Conservation (phyloP, 2,888 invertebrate genomes). For the Cremastobaeus sp. region DNA sequence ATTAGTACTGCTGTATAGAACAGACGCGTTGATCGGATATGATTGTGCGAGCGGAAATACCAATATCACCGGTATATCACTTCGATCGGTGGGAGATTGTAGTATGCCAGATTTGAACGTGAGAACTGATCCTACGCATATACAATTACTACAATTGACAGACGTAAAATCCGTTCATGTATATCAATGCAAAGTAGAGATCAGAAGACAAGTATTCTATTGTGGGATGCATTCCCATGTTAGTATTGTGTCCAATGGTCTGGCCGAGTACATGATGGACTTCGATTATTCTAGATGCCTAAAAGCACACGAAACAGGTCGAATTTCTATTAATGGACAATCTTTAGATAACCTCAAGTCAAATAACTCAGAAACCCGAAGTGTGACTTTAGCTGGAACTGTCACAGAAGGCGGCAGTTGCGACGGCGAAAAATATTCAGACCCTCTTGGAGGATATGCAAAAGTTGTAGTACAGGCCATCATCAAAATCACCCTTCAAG, state of each 20-base stretch:
- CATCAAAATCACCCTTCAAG: neutral
- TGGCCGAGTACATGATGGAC: neutral
- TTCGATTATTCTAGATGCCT: neutral
- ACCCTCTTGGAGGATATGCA: neutral
- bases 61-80: neutral
- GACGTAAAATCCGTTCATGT: neutral
- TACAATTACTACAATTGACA: neutral
- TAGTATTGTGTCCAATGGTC: too few relatives aligned
- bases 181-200: neutral
- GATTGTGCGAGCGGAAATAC: neutral
- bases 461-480: neutral
- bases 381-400: neutral
- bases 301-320: neutral
- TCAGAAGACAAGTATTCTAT: neutral
- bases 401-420: neutral
- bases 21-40: too few relatives aligned
- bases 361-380: neutral
- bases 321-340: neutral
- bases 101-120: neutral
- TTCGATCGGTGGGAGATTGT: neutral
- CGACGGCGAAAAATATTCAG: neutral
- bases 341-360: neutral
- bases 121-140: neutral
- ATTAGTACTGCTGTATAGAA: too few relatives aligned
- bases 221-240: too few relatives aligned